Evolutionary conservation across 37 sponge, comb jelly and placozoan genomes (phyloP).

Genomic region (Halisarca cf. caerulea): DNA sequence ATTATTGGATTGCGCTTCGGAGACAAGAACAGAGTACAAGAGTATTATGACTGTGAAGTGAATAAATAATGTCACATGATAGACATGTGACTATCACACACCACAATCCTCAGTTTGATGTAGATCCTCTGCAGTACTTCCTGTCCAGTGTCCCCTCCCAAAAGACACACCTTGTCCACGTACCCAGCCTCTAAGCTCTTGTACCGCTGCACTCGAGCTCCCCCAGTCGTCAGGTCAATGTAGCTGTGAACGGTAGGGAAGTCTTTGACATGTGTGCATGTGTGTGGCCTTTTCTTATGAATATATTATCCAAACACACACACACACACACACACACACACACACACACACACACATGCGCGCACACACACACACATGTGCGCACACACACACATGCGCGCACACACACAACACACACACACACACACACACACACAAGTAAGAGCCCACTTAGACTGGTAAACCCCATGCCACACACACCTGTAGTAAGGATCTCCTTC

Average conservation of each 20-base stretch:
- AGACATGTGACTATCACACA: constrained; percentile 5
- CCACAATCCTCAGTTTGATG: constrained; percentile 78
- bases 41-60: too few relatives aligned
- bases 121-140: constrained; percentile 64
- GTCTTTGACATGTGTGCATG: too few relatives aligned
- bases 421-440: neutral
- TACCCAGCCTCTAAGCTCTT: constrained; percentile 79
- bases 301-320: too few relatives aligned
- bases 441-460: neutral
- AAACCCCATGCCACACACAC: neutral
- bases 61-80: too few relatives aligned
- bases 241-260: too few relatives aligned
- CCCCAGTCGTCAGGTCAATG: constrained; percentile 63
- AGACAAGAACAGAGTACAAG: neutral
- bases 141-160: constrained; percentile 76
- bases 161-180: constrained; percentile 77
- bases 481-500: constrained; percentile 90
- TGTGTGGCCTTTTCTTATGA: too few relatives aligned
- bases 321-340: too few relatives aligned
- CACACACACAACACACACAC: neutral
- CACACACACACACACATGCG: too few relatives aligned
- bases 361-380: too few relatives aligned
- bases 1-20: constrained; percentile 86
- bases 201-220: constrained; percentile 54
- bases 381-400: too few relatives aligned